Conservation (phyloP, 2,888 invertebrate species). For the Amiota mariae region DNA sequence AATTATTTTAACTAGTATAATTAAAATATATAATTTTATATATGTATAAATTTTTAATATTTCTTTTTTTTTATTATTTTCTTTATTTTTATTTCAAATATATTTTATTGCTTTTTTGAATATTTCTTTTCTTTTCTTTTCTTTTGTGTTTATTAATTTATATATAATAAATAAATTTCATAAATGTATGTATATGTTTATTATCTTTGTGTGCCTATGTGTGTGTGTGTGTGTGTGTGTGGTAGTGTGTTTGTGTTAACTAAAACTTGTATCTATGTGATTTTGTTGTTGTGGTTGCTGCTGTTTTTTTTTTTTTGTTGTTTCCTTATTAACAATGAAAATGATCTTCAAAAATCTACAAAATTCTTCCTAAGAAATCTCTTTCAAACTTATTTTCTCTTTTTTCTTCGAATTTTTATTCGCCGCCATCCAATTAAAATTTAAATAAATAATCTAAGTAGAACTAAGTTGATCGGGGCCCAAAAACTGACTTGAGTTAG, state of each 20-base stretch:
- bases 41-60: constrained; percentile 56
- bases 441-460: no score
- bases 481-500: no score
- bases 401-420: no score
- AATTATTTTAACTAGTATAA: constrained; percentile 29
- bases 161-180: constrained; percentile 50
- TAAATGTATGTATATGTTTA: constrained; percentile 70
- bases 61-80: constrained; percentile 51
- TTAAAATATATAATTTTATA: constrained; percentile 47
- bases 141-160: no score
- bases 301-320: constrained; percentile 33
- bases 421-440: no score
- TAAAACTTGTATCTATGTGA: no score
- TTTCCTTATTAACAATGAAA: no score
- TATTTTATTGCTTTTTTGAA: constrained; percentile 35
- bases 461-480: no score
- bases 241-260: constrained; percentile 16
- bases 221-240: constrained; percentile 8
- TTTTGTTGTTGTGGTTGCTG: constrained; percentile 1
- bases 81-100: constrained; percentile 37
- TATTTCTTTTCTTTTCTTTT: constrained; percentile 41
- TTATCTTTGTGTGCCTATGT: constrained; percentile 49
- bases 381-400: no score
- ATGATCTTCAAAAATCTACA: neutral
- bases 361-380: no score